A percentile compares a stretch with the other conserved stretches of the same genome.
These are phyloP conservation scores for Pangasius macronema DNA, from an alignment of 2,797 vertebrate species.

Conservation along the genomic window DNA sequence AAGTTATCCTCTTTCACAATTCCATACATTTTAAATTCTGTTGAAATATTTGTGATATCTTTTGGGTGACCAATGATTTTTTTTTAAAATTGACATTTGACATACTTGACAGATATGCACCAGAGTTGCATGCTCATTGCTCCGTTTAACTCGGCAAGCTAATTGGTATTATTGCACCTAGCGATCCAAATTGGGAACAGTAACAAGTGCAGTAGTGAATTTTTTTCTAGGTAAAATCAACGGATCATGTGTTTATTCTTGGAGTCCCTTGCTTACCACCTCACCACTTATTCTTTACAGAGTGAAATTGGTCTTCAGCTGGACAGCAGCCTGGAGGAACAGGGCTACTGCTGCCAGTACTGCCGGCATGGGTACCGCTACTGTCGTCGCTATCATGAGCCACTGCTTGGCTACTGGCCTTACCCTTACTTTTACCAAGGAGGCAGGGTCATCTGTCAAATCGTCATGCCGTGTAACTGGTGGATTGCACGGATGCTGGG, in stretches of 20 bases:
- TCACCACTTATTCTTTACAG: slow-evolving; percentile 72
- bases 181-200: no score
- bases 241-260: neutral
- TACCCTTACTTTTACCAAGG: slow-evolving; percentile 97
- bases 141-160: no score
- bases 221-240: neutral
- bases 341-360: slow-evolving; percentile 88
- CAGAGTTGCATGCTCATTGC: no score
- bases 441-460: slow-evolving; percentile 83
- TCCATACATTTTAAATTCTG: no score
- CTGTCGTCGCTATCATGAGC: slow-evolving; percentile 89
- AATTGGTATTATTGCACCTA: no score
- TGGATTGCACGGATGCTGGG: slow-evolving; percentile 96
- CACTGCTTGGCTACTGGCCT: slow-evolving; percentile 88
- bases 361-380: slow-evolving; percentile 89
- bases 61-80: no score
- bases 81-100: no score
- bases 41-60: no score
- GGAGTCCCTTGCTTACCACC: neutral
- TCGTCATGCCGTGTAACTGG: slow-evolving; percentile 98
- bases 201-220: no score
- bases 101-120: no score
- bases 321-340: slow-evolving; percentile 86
- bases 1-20: no score
- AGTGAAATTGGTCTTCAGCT: slow-evolving; percentile 87